phyloP scores from a whole-genome alignment of 2,797 vertebrate genomes.

The Allobates femoralis region DNA sequence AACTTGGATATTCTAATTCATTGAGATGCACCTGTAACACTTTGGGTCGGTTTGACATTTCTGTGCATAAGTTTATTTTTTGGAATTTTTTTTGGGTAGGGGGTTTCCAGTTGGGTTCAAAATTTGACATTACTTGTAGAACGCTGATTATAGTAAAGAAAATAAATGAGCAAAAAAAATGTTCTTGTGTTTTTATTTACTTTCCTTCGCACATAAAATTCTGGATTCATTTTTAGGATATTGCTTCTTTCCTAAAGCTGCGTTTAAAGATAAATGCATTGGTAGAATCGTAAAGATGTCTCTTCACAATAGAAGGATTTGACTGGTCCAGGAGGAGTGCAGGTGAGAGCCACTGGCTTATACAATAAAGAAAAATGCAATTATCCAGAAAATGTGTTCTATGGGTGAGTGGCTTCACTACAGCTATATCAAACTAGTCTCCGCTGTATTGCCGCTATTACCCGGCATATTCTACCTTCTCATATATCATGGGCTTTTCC shows the following conservation, averaged over 20 bases:
- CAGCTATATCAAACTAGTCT: slow-evolving; percentile 45
- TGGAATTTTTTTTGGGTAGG: too few relatives aligned
- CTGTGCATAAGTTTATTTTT: too few relatives aligned
- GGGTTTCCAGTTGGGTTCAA: too few relatives aligned
- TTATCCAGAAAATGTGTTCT: slow-evolving; percentile 56
- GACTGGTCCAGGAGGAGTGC: slow-evolving; percentile 33
- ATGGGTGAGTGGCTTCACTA: slow-evolving; percentile 48
- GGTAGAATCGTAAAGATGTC: slow-evolving; percentile 20
- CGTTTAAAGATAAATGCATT: slow-evolving; percentile 30
- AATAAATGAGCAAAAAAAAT: neutral
- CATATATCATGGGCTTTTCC: slow-evolving; percentile 35
- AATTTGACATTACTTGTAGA: too few relatives aligned
- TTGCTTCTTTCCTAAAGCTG: slow-evolving; percentile 12
- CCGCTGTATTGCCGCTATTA: slow-evolving; percentile 28
- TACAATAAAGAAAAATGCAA: slow-evolving; percentile 53
- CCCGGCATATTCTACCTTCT: slow-evolving; percentile 29
- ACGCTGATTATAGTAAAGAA: too few relatives aligned
- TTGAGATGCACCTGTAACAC: too few relatives aligned
- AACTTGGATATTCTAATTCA: too few relatives aligned
- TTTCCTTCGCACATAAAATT: neutral
- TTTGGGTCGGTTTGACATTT: too few relatives aligned
- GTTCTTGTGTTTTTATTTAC: neutral
- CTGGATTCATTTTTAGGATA: neutral
- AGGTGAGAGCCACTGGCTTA: slow-evolving; percentile 29
- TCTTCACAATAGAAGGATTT: slow-evolving; percentile 25